Conservation (phyloP, 1,140 invertebrate genomes). For the Aradophagus sp. region DNA sequence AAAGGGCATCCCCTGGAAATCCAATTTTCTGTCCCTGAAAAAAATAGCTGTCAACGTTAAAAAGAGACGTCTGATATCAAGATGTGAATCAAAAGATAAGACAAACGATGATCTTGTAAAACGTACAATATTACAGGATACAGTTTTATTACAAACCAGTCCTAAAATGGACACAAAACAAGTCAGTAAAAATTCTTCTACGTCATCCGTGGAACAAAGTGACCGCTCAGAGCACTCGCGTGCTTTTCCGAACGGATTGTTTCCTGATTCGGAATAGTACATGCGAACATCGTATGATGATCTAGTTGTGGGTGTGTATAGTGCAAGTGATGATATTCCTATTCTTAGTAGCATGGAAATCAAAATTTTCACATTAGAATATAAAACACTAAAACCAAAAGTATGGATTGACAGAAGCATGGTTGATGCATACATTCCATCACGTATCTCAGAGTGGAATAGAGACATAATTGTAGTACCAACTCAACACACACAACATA, state of each 20-base stretch:
- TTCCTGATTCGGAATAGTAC: slow-evolving; percentile 9
- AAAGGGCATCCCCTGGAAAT: too few relatives aligned
- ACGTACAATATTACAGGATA: not conserved
- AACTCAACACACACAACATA: not conserved
- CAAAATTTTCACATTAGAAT: not conserved
- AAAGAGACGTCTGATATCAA: not conserved
- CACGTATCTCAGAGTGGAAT: not conserved
- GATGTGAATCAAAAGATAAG: not conserved
- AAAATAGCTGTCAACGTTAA: slow-evolving; percentile 8
- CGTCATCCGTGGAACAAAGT: slow-evolving; percentile 6
- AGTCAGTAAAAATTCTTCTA: too few relatives aligned
- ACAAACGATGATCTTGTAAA: not conserved
- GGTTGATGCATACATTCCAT: slow-evolving; percentile 4
- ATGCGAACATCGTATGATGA: not conserved
- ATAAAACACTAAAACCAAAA: slow-evolving; percentile 2
- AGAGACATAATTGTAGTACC: slow-evolving; percentile 4
- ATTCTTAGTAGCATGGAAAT: not conserved
- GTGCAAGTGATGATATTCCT: not conserved
- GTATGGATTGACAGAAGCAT: not conserved
- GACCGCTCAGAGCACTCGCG: slow-evolving; percentile 13
- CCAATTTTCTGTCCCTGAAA: not conserved
- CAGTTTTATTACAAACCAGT: not conserved
- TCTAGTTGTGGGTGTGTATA: slow-evolving; percentile 7
- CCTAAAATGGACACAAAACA: not conserved
- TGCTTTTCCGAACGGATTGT: slow-evolving; percentile 10